These are phyloP conservation scores for Callithrix jacchus DNA, from an alignment of 2,113 vertebrate genomes.

Conservation along the genomic window DNA sequence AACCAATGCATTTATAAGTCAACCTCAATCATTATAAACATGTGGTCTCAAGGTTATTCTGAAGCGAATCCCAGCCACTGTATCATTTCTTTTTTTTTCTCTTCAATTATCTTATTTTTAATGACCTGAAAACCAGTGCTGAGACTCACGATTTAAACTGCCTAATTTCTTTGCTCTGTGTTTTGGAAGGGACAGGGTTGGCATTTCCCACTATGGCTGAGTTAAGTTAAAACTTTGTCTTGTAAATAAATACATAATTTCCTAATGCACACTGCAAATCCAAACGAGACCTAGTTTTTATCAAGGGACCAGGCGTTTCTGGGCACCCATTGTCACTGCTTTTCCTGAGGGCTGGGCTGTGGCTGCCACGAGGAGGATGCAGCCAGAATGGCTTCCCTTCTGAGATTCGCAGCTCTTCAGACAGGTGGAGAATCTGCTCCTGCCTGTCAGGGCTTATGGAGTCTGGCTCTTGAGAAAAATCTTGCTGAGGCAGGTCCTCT, in stretches of 20 bases:
- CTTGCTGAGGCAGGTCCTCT: neutral
- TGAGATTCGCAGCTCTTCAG: neutral
- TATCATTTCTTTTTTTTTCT: neutral
- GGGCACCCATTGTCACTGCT: conserved; percentile 37
- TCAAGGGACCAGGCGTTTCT: neutral
- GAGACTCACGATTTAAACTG: conserved; percentile 68
- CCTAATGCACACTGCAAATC: conserved; percentile 79
- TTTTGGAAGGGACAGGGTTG: conserved; percentile 68
- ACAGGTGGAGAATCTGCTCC: neutral
- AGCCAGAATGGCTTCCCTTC: conserved; percentile 44
- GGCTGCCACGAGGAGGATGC: conserved; percentile 67
- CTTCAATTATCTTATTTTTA: neutral
- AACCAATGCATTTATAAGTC: neutral
- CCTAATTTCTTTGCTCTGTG: conserved; percentile 73
- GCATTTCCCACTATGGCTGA: conserved; percentile 63
- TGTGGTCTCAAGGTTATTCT: neutral
- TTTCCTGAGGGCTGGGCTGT: neutral
- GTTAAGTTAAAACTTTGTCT: conserved; percentile 70
- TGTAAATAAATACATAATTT: conserved; percentile 69
- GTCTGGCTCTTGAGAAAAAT: neutral
- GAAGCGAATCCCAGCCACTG: neutral
- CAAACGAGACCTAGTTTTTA: conserved; percentile 48
- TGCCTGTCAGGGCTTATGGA: neutral
- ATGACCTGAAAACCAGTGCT: too few species aligned
- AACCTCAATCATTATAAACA: neutral